Conservation (phyloP, 2,888 invertebrate species). For the Callimorpha dominula region DNA sequence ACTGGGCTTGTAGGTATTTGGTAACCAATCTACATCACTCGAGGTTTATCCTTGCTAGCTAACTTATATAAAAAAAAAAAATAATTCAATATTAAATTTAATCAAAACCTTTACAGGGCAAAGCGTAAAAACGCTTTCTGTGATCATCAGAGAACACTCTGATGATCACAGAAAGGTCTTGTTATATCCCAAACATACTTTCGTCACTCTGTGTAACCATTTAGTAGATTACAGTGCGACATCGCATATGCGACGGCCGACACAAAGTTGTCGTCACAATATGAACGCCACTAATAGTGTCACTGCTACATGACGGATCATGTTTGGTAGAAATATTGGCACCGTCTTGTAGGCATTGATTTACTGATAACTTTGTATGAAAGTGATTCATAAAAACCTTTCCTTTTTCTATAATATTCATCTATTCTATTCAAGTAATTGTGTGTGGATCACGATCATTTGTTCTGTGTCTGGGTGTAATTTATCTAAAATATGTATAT, state of each 20-base stretch:
- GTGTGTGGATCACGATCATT: too few relatives aligned
- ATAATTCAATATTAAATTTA: too few relatives aligned
- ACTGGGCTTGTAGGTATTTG: too few relatives aligned
- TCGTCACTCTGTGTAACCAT: conserved; percentile 81
- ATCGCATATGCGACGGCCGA: conserved; percentile 88
- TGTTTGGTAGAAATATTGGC: conserved; percentile 39
- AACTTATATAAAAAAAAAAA: too few relatives aligned
- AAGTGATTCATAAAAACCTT: neutral
- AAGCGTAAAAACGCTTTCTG: too few relatives aligned
- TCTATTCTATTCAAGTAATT: too few relatives aligned
- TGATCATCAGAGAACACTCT: too few relatives aligned
- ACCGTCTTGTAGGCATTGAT: conserved; percentile 2
- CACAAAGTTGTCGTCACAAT: conserved; percentile 61
- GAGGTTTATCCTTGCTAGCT: too few relatives aligned
- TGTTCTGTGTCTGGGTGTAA: too few relatives aligned
- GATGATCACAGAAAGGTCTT: neutral
- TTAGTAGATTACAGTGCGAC: conserved; percentile 90
- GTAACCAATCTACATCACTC: too few relatives aligned
- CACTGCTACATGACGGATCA: conserved; percentile 48
- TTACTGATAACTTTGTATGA: neutral
- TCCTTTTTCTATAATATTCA: neutral
- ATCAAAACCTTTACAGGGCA: too few relatives aligned
- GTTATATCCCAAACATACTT: conserved; percentile 24
- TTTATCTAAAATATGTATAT: too few relatives aligned
- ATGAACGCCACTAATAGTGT: conserved; percentile 62